These are phyloP conservation scores for Anarhynchus alexandrinus DNA, from an alignment of 2,113 vertebrate species.

Conservation along the genomic window DNA sequence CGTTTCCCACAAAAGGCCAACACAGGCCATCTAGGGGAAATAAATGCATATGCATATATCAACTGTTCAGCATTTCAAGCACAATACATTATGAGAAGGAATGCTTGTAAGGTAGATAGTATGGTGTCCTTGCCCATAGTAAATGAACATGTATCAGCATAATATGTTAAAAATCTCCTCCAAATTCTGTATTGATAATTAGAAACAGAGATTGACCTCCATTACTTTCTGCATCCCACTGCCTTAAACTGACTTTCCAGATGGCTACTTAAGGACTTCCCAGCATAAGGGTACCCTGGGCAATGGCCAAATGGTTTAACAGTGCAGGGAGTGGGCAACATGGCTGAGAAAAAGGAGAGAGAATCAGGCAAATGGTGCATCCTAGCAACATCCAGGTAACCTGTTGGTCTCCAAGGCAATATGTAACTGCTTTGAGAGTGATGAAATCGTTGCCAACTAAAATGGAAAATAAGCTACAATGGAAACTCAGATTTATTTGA, in stretches of 20 bases:
- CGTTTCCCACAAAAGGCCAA: not conserved
- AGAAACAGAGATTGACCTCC: not conserved
- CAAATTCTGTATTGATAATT: not conserved
- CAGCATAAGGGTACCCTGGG: not conserved
- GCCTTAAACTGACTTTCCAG: not conserved
- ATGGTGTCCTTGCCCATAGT: not conserved
- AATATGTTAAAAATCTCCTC: not conserved
- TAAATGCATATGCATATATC: not conserved
- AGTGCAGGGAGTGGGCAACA: not conserved
- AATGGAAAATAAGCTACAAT: not conserved
- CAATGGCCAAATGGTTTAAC: not conserved
- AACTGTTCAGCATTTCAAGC: not conserved
- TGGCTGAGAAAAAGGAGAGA: not conserved
- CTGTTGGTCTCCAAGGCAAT: conserved; percentile 36
- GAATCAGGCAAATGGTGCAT: not conserved
- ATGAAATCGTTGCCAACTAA: not conserved
- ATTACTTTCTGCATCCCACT: not conserved
- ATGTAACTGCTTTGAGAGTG: conserved; percentile 3
- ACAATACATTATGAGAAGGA: not conserved
- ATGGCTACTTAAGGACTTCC: not conserved
- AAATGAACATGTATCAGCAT: not conserved
- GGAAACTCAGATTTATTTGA: not conserved
- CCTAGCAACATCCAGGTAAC: conserved; percentile 39
- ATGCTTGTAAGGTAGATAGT: not conserved
- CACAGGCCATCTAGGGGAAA: not conserved